Conservation (phyloP, 2,113 vertebrate genomes). For the Mesembrinibis cayennensis region DNA sequence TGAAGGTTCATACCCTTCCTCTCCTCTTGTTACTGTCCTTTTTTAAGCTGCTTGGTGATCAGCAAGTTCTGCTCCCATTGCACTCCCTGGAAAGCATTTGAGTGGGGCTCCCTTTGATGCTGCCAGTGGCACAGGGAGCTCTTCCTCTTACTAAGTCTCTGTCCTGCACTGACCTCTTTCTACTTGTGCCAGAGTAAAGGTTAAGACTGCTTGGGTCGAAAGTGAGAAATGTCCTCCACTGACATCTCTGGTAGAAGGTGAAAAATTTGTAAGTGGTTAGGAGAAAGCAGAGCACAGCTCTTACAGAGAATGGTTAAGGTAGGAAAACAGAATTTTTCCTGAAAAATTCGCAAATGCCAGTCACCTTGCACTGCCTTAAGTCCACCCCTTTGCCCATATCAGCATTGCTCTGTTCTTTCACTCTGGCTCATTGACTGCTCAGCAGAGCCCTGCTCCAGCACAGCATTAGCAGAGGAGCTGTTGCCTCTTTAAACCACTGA, state of each 20-base stretch:
- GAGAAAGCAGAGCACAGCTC: not conserved
- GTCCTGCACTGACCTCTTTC: not conserved
- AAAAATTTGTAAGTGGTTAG: not conserved
- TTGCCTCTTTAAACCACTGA: not conserved
- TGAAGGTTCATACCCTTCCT: not conserved
- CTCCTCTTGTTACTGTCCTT: not conserved
- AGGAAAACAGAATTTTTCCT: not conserved
- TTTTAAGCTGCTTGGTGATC: not conserved
- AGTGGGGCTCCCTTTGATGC: not conserved
- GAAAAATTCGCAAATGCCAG: not conserved
- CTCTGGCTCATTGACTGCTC: not conserved
- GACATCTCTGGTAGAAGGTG: not conserved
- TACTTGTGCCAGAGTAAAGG: not conserved
- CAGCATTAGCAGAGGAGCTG: not conserved
- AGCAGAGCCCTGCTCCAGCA: not conserved
- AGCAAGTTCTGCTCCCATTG: not conserved
- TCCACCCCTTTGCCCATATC: not conserved
- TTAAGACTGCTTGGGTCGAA: not conserved
- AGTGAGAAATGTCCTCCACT: not conserved
- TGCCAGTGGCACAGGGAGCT: not conserved
- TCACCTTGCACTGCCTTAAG: not conserved
- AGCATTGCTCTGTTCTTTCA: not conserved
- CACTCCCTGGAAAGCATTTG: not conserved
- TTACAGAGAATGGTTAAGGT: not conserved
- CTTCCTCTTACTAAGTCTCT: not conserved